A percentile compares a stretch with the other conserved stretches of the same genome.
Evolutionary conservation across 2,113 vertebrate species (phyloP).

Genomic region (Strix uralensis): DNA sequence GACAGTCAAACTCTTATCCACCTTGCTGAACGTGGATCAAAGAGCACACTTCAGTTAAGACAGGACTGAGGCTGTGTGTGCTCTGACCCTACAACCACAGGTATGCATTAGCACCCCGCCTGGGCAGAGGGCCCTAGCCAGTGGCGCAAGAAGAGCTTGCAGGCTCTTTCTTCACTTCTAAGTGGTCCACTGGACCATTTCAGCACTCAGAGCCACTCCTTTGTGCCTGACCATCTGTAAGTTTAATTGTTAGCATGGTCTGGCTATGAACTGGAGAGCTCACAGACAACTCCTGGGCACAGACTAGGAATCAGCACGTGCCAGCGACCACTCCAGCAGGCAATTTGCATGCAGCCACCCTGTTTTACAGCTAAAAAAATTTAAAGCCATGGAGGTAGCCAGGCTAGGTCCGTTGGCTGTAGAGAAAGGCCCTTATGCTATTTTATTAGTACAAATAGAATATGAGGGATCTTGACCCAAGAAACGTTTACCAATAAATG

Average conservation of each 20-base stretch:
- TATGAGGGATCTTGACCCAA: neutral
- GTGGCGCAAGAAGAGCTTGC: neutral
- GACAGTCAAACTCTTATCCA: neutral
- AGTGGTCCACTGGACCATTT: neutral
- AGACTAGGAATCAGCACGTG: neutral
- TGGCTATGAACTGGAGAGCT: neutral
- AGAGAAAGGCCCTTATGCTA: neutral
- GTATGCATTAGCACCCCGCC: neutral
- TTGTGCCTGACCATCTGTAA: neutral
- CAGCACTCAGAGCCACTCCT: neutral
- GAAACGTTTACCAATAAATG: neutral
- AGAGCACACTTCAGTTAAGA: neutral
- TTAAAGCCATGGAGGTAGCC: neutral
- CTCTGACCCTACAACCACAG: neutral
- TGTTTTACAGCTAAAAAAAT: neutral
- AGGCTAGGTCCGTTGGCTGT: neutral
- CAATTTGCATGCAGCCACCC: neutral
- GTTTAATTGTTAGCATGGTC: neutral
- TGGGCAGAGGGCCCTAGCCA: accelerated
- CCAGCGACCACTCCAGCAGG: neutral
- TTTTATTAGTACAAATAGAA: neutral
- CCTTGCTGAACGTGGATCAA: neutral
- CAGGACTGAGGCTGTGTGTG: accelerated
- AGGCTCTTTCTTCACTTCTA: neutral
- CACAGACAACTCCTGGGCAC: neutral